These are phyloP conservation scores for Stegodyphus dumicola DNA, from an alignment of 1,140 invertebrate species.

Conservation along the genomic window DNA sequence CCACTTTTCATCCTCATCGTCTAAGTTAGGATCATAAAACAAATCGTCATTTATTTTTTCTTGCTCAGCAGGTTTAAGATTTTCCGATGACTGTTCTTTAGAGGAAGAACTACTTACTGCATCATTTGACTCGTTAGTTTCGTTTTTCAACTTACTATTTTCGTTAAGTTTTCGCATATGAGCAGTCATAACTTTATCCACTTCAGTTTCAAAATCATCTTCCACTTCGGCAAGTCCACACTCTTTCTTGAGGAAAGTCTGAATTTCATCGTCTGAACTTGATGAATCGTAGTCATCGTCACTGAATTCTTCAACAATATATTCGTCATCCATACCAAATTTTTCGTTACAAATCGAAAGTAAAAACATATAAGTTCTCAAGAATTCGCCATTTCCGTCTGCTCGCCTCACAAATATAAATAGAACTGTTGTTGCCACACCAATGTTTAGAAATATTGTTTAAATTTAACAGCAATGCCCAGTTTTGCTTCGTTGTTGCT, in stretches of 20 bases:
- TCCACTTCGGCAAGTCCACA: slow-evolving; percentile 26
- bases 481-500: no score
- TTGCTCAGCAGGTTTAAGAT: not conserved
- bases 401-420: no score
- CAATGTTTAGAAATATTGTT: no score
- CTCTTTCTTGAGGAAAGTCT: slow-evolving; percentile 37
- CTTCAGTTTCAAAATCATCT: slow-evolving; percentile 59
- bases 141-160: not conserved
- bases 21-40: slow-evolving; percentile 74
- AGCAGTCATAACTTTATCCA: slow-evolving; percentile 44
- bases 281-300: slow-evolving; percentile 48
- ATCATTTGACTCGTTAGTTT: not conserved
- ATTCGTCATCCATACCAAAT: slow-evolving; percentile 43
- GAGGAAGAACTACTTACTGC: not conserved
- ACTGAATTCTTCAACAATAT: slow-evolving; percentile 44
- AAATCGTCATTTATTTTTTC: slow-evolving; percentile 67
- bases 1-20: slow-evolving; percentile 75
- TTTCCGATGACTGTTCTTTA: not conserved
- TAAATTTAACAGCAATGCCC: no score
- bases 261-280: slow-evolving; percentile 46
- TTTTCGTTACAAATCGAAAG: no score
- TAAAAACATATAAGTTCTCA: no score
- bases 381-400: no score
- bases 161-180: slow-evolving; percentile 32
- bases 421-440: no score